Evolutionary conservation across 2,888 invertebrate genomes (phyloP), one percentile per base, ranked within the genome.

Genomic region (Lacanobia wlatinum): DNA sequence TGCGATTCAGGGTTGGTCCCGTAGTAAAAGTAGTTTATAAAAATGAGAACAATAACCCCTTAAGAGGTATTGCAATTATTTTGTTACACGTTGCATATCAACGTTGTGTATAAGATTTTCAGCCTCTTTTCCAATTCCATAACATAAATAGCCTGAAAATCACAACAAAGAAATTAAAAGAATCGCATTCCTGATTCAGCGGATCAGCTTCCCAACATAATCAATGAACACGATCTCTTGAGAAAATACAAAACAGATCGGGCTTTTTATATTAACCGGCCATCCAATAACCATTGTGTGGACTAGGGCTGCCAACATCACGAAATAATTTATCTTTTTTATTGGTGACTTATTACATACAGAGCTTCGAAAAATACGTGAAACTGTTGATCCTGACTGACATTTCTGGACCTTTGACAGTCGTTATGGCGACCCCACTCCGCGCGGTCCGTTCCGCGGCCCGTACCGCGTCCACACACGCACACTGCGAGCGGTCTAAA

Each of bases 201-300:
- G 38, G 73, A 71, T 79, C 80, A 72, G 38, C 63, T 71, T 78
- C 69, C 67, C 38, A 81, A 81, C 56, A 68, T 68, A 78, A 81
- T 78, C 84, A 76, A 78, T 78, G 71, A 70, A 84, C 76, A 76
- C 71, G 70, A 82, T 48, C 74, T 80, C 67, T 80, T 60, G 67
- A 80, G 72, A 75, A 82, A 84, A 84, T 80, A 84, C 80, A 84
- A 82, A 82, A 75, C 75, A 82, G 75, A 75, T 82, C 84, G 46
- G 60, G 55, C 14, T 84, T 81, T 83, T 84, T 80, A 71, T 75
- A 84, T 77, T 73, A 82, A 73, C 75, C 55, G 75, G 67, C 70
- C 70, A 65, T 65, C 64, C 71, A 68, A 73, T 80, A 79, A 28
- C 76, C 58, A 74, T 80, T 80, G 82, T 84, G 50, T 60, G 4